Base-by-base conservation (phyloP, 2,797 vertebrate species). In the Alcedo atthis region DNA sequence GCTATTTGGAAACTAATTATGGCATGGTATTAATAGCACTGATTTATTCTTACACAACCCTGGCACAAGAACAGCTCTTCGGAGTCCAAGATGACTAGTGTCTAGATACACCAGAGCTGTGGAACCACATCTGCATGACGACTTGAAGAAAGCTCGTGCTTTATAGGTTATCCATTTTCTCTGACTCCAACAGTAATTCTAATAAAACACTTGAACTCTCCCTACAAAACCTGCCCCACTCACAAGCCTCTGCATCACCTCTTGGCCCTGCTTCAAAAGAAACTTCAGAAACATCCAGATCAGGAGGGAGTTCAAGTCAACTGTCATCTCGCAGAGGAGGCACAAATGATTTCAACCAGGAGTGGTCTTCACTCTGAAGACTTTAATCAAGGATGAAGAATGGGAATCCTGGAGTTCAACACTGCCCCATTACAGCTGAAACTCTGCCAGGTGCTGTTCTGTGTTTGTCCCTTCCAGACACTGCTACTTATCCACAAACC, bases 241-340 rank as follows among this genome's bases (percentile, higher is more conserved):
- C 32, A 40, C 25, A 88, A 80, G 54, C 62, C 58, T 71, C 73
- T 62, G 43, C 87, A 85, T 89, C 92, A 90, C 69, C 76, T 70
- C 89, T 77, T 94, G 93, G 95, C 91, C 62, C 7, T 30, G 62
- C 81, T 93, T 92, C 95, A 93, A 88, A 94, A 76, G 84, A 75
- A 92, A 89, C 55, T 70, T 84, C 8, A 92, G 83, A 92, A 92
- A 85, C 55, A 93, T 68, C 46, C 59, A 82, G 55, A 87, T 63
- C 43, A 78, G 90, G 43, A 89, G 81, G 69, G 88, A 93, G 88
- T 78, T 84, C 63, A 83, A 91, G 59, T 70, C 73, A 40, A 77
- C 81, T 0, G 0, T 77, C 32, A 40, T 59, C 69, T 54, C 30
- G 16, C 35, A 86, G 55, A 61, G 73, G 69, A 88, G 90, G 78